Percentiles rank a stretch among this genome's conserved stretches.
These are phyloP conservation scores for Alaudala cheleensis DNA, from an alignment of 2,113 vertebrate genomes.

Conservation along the genomic window DNA sequence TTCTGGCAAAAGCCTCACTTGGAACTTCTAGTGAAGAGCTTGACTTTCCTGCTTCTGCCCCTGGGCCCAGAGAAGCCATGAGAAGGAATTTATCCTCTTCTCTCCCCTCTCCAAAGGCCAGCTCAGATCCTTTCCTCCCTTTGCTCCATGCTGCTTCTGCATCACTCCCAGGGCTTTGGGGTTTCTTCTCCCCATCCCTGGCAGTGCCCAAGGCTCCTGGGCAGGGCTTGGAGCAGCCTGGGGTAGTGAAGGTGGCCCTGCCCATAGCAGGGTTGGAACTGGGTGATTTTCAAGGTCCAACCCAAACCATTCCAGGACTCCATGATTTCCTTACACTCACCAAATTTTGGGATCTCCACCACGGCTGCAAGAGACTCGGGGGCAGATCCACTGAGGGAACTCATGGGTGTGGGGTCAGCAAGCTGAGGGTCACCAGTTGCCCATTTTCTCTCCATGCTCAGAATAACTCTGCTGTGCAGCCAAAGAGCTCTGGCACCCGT, in stretches of 20 bases:
- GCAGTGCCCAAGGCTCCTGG: not conserved
- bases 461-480: not conserved
- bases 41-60: not conserved
- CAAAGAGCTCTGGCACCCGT: not conserved
- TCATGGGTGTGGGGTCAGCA: rapidly evolving
- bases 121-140: not conserved
- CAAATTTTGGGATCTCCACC: not conserved
- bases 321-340: not conserved
- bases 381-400: not conserved
- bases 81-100: not conserved
- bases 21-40: not conserved
- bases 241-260: not conserved
- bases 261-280: not conserved
- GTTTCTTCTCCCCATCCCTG: not conserved
- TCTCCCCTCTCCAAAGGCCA: not conserved
- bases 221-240: rapidly evolving
- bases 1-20: not conserved
- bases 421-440: not conserved
- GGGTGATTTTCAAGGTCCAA: not conserved
- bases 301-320: not conserved
- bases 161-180: rapidly evolving
- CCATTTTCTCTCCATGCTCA: not conserved
- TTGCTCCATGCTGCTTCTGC: not conserved
- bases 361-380: rapidly evolving
- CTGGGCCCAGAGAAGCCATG: rapidly evolving